Evolutionary conservation across 2,797 vertebrate genomes (phyloP).

Genomic region (Discoglossus pictus): DNA sequence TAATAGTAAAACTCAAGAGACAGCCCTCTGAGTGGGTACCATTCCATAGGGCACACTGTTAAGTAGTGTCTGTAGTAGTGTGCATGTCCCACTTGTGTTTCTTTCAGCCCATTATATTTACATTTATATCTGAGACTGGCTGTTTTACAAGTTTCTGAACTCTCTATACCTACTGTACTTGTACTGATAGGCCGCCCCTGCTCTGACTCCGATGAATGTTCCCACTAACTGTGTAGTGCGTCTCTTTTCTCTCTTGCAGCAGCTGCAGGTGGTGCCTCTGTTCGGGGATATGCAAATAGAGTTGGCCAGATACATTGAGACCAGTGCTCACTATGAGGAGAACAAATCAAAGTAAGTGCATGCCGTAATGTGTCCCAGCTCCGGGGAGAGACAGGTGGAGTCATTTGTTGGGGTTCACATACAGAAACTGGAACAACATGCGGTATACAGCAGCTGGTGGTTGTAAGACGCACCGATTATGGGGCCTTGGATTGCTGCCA

Average conservation of each 20-base stretch:
- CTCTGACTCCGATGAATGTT: background rate
- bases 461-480: constrained; percentile 15
- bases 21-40: no score
- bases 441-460: constrained; percentile 36
- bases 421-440: background rate
- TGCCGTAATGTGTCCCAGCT: constrained; percentile 82
- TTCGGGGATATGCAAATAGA: constrained; percentile 93
- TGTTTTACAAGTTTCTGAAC: no score
- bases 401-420: no score
- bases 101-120: no score
- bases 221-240: constrained; percentile 46
- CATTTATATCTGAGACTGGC: no score
- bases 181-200: no score
- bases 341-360: constrained; percentile 90
- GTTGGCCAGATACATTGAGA: constrained; percentile 89
- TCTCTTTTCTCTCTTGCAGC: constrained; percentile 74
- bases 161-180: no score
- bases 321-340: constrained; percentile 91
- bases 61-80: no score
- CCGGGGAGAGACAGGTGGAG: background rate
- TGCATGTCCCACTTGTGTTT: no score
- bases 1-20: no score
- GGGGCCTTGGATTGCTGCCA: constrained; percentile 17
- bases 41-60: no score
- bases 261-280: constrained; percentile 87